Conservation (phyloP, 2,113 vertebrate species). For the Phalacrocorax pelagicus region DNA sequence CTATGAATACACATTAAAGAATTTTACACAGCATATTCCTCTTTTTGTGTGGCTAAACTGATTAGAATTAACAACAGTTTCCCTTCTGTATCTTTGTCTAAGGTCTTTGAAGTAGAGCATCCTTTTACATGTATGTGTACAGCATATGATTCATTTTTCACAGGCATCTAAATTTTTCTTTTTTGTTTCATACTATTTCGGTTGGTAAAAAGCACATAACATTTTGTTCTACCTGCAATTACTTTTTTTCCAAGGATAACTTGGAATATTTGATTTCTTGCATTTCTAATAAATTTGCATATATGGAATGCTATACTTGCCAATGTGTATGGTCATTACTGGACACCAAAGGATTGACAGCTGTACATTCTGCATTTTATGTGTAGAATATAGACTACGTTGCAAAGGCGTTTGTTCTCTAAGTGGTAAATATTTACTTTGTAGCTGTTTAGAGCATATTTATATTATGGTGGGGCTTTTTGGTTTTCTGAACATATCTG, state of each 20-base stretch:
- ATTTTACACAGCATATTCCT: neutral
- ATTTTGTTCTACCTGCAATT: neutral
- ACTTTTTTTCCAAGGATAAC: neutral
- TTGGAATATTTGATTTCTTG: neutral
- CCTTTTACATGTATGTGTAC: neutral
- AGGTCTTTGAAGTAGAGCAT: neutral
- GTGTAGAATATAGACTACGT: neutral
- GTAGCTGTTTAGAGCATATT: neutral
- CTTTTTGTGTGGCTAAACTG: neutral
- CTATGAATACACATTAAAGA: neutral
- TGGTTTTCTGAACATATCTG: neutral
- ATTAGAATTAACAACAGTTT: neutral
- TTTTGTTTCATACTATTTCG: neutral
- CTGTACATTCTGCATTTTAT: neutral
- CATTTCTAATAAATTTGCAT: neutral
- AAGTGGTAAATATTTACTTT: neutral
- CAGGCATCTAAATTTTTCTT: neutral
- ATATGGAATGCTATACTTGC: neutral
- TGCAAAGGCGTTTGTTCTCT: neutral
- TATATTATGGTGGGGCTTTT: neutral
- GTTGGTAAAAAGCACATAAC: neutral
- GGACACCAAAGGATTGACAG: rapidly evolving
- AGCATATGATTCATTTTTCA: neutral
- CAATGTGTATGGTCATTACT: neutral
- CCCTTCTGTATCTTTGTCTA: neutral